Evolutionary conservation across 2,888 invertebrate species (phyloP), one percentile per base, ranked within the genome.

Genomic region (Apamea crenata): DNA sequence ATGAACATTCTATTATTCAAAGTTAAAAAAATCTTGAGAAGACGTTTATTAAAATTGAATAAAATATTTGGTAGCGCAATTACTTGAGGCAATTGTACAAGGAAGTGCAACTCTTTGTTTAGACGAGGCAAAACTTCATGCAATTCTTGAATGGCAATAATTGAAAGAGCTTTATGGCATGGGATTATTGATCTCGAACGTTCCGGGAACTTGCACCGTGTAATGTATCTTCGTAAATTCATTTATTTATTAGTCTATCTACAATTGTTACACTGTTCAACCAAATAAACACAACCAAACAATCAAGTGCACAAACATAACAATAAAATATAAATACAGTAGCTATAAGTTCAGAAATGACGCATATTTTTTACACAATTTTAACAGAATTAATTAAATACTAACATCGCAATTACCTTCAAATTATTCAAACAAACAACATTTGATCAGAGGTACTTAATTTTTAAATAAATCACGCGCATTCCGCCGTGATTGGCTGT

Each of bases 401-500:
- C 56, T 74, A 61, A 78, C 70, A 77, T 65, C 59, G 2, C 68
- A 79, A 82, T 87, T 81, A 74, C 88, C 74, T 86, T 84, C 76
- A 77, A 82, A 81, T 74, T 80, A 85, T 78, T 87, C 67, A 87
- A 85, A 83, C 85, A 77, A 74, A 86, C 73, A 80, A 73, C 29
- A 83, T 75, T 66, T 80, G 85, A 82, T 89, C 90, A 86, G 81
- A 74, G 83, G 78, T 85, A 88, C 85, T 91, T 87, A 88, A 80
- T 90, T 86, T 89, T 81, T 87, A 89, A 88, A 94, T 95, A 93
- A 94, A 94, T 95, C 93, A 95, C 91, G 83, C 73, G 75, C 77
- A 81, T 88, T 89, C 86, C 88, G 86, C 87, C 88, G 88, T 93
- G 93, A 95, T 95, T 93, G 91, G 91, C 95, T 95, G 95, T 95